Base-by-base conservation (phyloP, 2,113 vertebrate genomes). In the Prietella phreatophila region DNA sequence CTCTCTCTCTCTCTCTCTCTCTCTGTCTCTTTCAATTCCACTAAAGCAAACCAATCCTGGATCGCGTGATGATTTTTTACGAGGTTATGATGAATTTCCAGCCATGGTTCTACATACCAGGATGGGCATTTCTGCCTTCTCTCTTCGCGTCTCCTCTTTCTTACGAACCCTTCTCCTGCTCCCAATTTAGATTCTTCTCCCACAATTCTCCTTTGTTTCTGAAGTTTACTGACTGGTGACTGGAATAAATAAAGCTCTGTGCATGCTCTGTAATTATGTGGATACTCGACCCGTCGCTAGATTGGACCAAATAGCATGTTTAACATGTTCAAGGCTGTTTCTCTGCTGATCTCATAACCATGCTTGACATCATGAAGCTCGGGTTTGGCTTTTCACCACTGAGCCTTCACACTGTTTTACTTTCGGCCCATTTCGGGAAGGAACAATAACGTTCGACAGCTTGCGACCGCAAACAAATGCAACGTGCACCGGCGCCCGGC, bases 201-300 rank as follows among this genome's bases (percentile, higher is more conserved):
- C 84, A 85, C 84, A 85, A 85, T 85, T 60, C 84, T 61, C 67
- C 67, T 76, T 76, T 85, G 84, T 85, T 85, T 85, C 71, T 22
- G 33, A 85, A 76, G 84, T 85, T 85, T 85, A 76, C 84, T 42
- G 71, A 60, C 84, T 75, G 84, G 69, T 85, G 69, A 85, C 71
- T 85, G 71, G 84, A 85, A 85, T 85, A 85, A 85, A 85, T 85
- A 85, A 85, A 85, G 84, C 84, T 85, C 36, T 75, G 69, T 76
- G 71, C 30, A 5, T 76, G 71, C 84, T 85, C 71, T 85, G 84
- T 85, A 85, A 85, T 85, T 85, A 85, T n/a, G 84, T 58, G 69
- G 84, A 75, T 85, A 85, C 84, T 85, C 71, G 84, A 76, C 53
- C 84, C 71, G 71, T 42, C 27, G 22, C 56, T 76, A 85, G 84